A percentile compares a stretch with the other conserved stretches of the same genome.
Evolutionary conservation across 2,888 invertebrate genomes (phyloP).

Genomic region (Clanis bilineata): DNA sequence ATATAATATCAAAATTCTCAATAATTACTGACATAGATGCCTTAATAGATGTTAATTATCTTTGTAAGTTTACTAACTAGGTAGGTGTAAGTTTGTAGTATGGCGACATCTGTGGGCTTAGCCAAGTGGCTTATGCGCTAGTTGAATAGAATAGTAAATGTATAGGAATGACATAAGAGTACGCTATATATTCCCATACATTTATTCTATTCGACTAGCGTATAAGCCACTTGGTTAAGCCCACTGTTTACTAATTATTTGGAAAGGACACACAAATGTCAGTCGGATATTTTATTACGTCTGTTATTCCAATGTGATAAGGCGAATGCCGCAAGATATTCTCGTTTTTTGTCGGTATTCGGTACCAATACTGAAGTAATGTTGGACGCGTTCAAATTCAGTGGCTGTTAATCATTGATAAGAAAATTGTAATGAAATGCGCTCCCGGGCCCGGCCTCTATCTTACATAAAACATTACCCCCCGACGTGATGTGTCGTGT

Average conservation of each 20-base stretch:
- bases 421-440: slow-evolving; percentile 59
- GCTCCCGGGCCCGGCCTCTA: slow-evolving; percentile 39
- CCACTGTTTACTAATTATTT: neutral
- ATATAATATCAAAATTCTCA: no score
- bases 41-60: no score
- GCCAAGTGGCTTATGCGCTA: no score
- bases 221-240: no score
- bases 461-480: slow-evolving; percentile 73
- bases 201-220: no score
- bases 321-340: neutral
- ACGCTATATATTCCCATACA: no score
- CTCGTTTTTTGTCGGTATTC: neutral
- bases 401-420: slow-evolving; percentile 38
- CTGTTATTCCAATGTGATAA: neutral
- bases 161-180: no score
- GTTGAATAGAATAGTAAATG: no score
- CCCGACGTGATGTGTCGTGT: slow-evolving; percentile 64
- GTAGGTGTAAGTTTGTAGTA: no score
- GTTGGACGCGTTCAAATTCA: slow-evolving; percentile 9
- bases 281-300: neutral
- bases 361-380: slow-evolving; percentile 1
- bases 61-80: no score
- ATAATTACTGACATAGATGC: no score
- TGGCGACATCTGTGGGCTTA: no score
- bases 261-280: neutral